Base-by-base conservation (phyloP, 2,888 invertebrate genomes). In the Amaurobius ferox region DNA sequence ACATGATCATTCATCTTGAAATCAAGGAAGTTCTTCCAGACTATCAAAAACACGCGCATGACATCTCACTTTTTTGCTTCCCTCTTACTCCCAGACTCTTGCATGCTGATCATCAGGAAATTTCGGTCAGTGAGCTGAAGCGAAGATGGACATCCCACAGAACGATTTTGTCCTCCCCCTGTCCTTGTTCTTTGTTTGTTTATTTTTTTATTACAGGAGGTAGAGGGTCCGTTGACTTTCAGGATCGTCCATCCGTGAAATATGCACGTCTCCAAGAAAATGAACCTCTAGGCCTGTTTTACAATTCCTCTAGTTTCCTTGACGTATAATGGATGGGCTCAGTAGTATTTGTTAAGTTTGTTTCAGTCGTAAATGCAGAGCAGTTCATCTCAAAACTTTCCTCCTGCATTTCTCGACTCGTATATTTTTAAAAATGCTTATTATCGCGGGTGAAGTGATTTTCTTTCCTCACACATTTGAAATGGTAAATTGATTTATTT, bases 171-270 rank as follows among this genome's bases (percentile, higher is more conserved):
- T 23, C 19, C 11, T 55, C 23, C 19, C 3, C 55, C 13, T 16
- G 16, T 16, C 16, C 23, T 11, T 55, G 55, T 5, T 55, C 55
- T 55, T 55, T 23, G 55, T 55, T 44, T 44, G 16, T 16, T 44
- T 44, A 2, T 44, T 55, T 7, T 55, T 23, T 55, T 55, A 23
- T 19, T 3, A 1, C 55, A 55, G 23, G 55, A 6, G 55, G 55
- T 19, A 55, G 44, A 44, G 16, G 55, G 55, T 55, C 55, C 55
- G 55, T 55, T 55, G 55, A 55, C 55, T 55, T 23, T 23, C 11
- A 11, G 3, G 55, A 23, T 1, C 55, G 23, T 1, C 55, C 55
- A 55, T 19, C 55, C 55, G 16, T 55, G 23, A 55, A 55, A 55
- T 55, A 55, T 7, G 55, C 23, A 1, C 55, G 23, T 55, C 55